Percentiles rank a stretch among this genome's conserved stretches.
These are phyloP conservation scores for Gallinago solitaria DNA, from an alignment of 2,797 vertebrate genomes.

Conservation along the genomic window DNA sequence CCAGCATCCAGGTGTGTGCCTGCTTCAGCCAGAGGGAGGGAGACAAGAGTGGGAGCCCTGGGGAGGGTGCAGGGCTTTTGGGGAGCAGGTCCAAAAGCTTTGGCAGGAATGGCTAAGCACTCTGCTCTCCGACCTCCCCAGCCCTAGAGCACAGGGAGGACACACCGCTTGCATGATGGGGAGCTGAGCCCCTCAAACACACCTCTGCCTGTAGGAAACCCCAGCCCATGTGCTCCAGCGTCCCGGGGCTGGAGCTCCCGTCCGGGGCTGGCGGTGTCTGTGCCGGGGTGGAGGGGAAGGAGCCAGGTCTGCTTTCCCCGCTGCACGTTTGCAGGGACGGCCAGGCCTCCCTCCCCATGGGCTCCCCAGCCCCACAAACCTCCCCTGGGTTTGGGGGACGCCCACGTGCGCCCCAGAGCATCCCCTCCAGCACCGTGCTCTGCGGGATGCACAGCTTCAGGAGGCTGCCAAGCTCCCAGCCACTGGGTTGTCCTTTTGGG, in stretches of 20 bases:
- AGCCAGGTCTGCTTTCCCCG: background rate
- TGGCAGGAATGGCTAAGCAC: constrained; percentile 1
- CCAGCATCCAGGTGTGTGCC: background rate
- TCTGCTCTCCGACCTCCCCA: background rate
- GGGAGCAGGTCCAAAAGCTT: constrained; percentile 8
- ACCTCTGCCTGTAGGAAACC: background rate
- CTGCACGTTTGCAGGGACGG: background rate
- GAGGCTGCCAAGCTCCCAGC: constrained; percentile 8
- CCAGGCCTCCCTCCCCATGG: background rate
- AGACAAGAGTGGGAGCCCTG: background rate
- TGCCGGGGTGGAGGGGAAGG: background rate
- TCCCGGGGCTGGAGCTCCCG: background rate
- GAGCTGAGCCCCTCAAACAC: background rate
- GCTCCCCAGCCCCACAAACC: background rate
- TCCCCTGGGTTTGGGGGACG: background rate
- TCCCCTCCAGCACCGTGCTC: background rate
- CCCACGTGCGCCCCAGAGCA: background rate
- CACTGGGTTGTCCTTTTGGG: background rate
- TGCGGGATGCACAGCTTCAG: background rate
- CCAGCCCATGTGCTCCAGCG: background rate
- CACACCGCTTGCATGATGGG: background rate
- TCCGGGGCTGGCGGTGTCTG: background rate
- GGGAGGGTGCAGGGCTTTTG: background rate
- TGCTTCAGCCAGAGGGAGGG: background rate
- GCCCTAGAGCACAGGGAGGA: background rate